Conservation (phyloP, 2,888 invertebrate genomes). For the Ectobius pallidus region DNA sequence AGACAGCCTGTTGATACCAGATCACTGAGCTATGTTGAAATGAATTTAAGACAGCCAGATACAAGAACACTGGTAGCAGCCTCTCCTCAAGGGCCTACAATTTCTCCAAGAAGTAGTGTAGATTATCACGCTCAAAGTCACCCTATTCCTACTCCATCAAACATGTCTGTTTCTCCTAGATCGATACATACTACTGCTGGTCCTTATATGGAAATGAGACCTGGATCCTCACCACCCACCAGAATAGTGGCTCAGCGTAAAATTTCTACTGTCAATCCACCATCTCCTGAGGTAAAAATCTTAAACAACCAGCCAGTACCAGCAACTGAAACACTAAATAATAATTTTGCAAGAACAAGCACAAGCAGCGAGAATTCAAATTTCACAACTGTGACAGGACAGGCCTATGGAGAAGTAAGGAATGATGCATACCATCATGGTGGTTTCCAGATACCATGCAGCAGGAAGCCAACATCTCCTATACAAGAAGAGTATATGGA, state of each 20-base stretch:
- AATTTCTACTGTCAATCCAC: constrained; percentile 38
- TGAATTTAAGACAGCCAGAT: constrained; percentile 1
- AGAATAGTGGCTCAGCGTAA: constrained; percentile 40
- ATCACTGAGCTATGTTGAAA: too few species aligned
- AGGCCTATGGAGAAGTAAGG: background rate
- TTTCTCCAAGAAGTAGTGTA: constrained; percentile 13
- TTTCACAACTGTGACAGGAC: constrained; percentile 47
- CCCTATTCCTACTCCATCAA: constrained; percentile 42
- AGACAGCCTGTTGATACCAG: too few species aligned
- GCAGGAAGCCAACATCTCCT: constrained; percentile 40
- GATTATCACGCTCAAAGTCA: constrained; percentile 43
- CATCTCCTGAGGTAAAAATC: constrained; percentile 41
- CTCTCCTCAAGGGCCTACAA: constrained; percentile 2
- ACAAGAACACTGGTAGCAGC: background rate
- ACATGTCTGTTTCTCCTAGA: constrained; percentile 28
- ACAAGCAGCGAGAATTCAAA: constrained; percentile 52
- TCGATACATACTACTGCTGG: constrained; percentile 52
- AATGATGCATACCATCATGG: background rate
- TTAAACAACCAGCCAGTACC: constrained; percentile 46
- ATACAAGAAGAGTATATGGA: constrained; percentile 43
- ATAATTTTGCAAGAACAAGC: constrained; percentile 42
- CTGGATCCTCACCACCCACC: constrained; percentile 43
- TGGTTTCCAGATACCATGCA: background rate
- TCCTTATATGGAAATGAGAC: constrained; percentile 55
- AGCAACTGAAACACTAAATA: constrained; percentile 34